phyloP scores from a whole-genome alignment of 2,888 invertebrate species.

The Eugnorisma glareosa region DNA sequence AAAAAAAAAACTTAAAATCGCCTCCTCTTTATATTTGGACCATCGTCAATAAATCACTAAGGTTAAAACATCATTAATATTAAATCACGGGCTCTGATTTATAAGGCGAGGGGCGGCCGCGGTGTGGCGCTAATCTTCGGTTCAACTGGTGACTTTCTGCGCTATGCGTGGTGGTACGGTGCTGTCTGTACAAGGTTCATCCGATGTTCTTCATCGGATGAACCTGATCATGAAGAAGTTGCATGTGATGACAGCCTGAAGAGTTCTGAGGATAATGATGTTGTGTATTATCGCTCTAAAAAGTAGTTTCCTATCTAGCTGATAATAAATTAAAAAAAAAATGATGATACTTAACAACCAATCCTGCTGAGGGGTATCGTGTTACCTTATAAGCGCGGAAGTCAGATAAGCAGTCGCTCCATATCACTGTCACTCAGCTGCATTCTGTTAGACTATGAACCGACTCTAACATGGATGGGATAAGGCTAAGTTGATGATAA shows the following conservation, averaged over 20 bases:
- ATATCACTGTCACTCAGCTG: neutral
- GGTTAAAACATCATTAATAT: slow-evolving; percentile 91
- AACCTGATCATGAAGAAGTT: neutral
- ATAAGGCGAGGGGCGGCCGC: slow-evolving; percentile 78
- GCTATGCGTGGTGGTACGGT: slow-evolving; percentile 27
- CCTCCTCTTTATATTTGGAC: slow-evolving; percentile 60
- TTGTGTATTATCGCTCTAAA: neutral
- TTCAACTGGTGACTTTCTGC: slow-evolving; percentile 67
- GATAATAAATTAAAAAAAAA: neutral
- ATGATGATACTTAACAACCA: neutral
- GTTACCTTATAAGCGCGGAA: too few relatives aligned
- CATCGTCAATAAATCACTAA: slow-evolving; percentile 87
- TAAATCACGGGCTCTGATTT: slow-evolving; percentile 87
- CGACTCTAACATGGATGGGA: neutral
- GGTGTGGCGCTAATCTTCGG: slow-evolving; percentile 66
- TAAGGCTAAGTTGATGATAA: neutral
- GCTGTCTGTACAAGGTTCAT: neutral
- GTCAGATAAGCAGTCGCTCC: neutral
- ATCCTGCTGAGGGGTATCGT: too few relatives aligned
- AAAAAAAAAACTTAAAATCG: neutral
- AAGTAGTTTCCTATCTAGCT: neutral
- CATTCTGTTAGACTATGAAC: neutral
- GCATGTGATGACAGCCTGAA: neutral
- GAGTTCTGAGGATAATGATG: neutral
- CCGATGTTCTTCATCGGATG: too few relatives aligned